Evolutionary conservation across 2,888 invertebrate genomes (phyloP).

Genomic region (Philaethria dido): DNA sequence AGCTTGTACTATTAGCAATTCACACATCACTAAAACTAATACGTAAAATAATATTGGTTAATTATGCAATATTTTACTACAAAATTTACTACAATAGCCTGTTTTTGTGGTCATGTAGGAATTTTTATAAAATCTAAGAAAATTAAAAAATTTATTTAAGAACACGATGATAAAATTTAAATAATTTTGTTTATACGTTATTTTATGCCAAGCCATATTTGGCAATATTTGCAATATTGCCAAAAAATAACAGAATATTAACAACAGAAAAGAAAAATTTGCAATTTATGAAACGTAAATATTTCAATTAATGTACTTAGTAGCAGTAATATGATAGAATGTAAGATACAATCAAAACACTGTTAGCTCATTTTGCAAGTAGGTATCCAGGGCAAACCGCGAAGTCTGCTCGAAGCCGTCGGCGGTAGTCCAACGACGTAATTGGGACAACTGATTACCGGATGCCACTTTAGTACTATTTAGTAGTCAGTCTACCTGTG

Average conservation of each 20-base stretch:
- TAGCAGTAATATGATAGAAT: neutral
- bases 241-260: no score
- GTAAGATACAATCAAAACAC: neutral
- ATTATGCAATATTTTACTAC: neutral
- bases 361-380: neutral
- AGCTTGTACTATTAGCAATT: slow-evolving; percentile 26
- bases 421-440: neutral
- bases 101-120: neutral
- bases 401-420: slow-evolving; percentile 4
- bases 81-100: neutral
- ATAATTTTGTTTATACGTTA: no score
- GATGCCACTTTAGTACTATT: neutral
- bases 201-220: no score
- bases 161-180: no score
- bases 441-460: slow-evolving; percentile 10
- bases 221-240: no score
- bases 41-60: slow-evolving; percentile 6
- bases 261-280: no score
- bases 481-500: neutral
- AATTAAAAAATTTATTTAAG: no score
- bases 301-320: neutral
- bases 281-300: neutral
- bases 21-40: slow-evolving; percentile 30
- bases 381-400: slow-evolving; percentile 14
- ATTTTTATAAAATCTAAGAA: neutral